Percentiles rank a stretch among this genome's conserved stretches.
Conservation (phyloP, 1,140 invertebrate species). For the Plutomurus gul region DNA sequence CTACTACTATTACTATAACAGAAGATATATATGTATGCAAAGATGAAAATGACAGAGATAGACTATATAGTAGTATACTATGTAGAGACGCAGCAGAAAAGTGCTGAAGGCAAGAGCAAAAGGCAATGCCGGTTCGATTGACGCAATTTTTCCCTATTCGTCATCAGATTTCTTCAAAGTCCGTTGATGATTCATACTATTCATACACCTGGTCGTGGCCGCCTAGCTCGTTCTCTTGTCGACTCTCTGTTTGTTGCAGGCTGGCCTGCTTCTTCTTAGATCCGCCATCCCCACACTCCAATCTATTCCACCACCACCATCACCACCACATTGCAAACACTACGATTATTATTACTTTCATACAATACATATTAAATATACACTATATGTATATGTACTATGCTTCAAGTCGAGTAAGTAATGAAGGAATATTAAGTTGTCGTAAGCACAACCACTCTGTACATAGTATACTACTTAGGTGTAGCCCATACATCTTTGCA, state of each 20-base stretch:
- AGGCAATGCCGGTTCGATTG: slow-evolving; percentile 30
- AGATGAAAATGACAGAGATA: neutral
- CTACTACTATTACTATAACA: too few species aligned
- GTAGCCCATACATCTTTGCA: too few species aligned
- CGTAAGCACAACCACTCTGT: slow-evolving; percentile 5
- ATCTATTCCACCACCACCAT: neutral
- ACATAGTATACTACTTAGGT: too few species aligned
- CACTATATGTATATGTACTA: neutral
- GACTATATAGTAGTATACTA: neutral
- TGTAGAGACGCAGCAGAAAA: slow-evolving; percentile 13
- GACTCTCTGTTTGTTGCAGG: too few species aligned
- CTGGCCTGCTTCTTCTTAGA: slow-evolving; percentile 14
- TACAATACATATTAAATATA: neutral
- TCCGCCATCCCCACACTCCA: slow-evolving; percentile 14
- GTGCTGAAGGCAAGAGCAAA: neutral
- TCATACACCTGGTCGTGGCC: slow-evolving; percentile 17
- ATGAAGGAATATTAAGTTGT: neutral
- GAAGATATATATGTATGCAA: neutral
- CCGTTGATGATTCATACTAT: slow-evolving; percentile 40
- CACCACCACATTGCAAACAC: neutral
- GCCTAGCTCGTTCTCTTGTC: too few species aligned
- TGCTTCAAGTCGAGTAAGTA: neutral
- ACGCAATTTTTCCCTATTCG: slow-evolving; percentile 49
- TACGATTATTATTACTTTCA: neutral
- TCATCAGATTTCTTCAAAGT: slow-evolving; percentile 45